A percentile compares a stretch with the other conserved stretches of the same genome.
Evolutionary conservation across 2,888 invertebrate genomes (phyloP).

Genomic region (Lochmaea capreae): DNA sequence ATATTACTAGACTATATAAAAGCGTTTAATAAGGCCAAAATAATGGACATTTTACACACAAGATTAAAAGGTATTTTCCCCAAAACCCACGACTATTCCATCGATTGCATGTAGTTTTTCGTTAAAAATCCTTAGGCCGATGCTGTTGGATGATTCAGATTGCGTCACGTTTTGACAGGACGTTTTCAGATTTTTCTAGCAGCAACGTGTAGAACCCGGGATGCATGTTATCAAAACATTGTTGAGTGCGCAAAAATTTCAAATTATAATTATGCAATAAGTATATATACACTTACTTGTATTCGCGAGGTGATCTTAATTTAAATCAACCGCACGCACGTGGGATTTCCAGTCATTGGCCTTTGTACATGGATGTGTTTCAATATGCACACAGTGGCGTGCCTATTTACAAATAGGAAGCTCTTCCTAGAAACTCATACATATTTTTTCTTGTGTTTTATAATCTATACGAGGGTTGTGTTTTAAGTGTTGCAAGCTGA

Average conservation of each 20-base stretch:
- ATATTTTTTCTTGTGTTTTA: no score
- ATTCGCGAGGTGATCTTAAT: conserved; percentile 23
- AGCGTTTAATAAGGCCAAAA: no score
- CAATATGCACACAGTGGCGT: conserved; percentile 5
- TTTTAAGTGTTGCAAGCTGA: no score
- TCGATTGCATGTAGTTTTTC: no score
- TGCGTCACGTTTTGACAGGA: not conserved
- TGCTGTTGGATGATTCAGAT: not conserved
- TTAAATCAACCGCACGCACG: conserved; percentile 36
- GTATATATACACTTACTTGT: conserved; percentile 10
- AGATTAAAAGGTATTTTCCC: no score
- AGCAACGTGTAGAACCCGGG: conserved; percentile 11
- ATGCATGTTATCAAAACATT: conserved; percentile 33
- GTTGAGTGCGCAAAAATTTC: conserved; percentile 29
- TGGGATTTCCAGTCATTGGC: conserved; percentile 44
- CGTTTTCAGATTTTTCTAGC: not conserved
- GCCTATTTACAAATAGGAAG: not conserved
- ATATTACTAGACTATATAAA: no score
- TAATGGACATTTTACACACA: no score
- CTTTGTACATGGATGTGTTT: conserved; percentile 23
- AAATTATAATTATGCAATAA: conserved; percentile 28
- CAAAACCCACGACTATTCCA: no score
- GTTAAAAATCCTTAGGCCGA: not conserved
- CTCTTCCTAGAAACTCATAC: no score
- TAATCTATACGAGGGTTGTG: no score